phyloP scores from a whole-genome alignment of 2,113 vertebrate genomes.

The Lichenostomus cassidix region DNA sequence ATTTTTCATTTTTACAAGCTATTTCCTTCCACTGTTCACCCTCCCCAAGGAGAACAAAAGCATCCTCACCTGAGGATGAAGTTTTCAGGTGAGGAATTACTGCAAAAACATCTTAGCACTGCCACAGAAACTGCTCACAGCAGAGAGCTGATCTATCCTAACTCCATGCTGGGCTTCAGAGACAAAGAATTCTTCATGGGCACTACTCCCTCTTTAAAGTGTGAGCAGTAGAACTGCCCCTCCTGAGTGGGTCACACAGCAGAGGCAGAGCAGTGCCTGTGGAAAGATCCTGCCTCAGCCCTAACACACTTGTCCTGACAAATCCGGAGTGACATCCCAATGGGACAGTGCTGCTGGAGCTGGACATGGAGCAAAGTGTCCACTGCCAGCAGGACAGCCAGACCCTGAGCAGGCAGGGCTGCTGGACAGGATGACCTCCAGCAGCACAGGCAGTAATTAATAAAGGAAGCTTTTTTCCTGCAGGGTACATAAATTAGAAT shows the following conservation, averaged over 20 bases:
- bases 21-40: neutral
- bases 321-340: accelerated
- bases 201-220: neutral
- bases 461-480: neutral
- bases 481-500: neutral
- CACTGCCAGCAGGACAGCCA: neutral
- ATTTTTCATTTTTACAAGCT: neutral
- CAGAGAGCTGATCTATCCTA: neutral
- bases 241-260: neutral
- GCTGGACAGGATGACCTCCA: neutral
- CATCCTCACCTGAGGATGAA: neutral
- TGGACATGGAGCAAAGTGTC: neutral
- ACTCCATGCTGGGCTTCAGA: neutral
- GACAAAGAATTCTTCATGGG: neutral
- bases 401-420: neutral
- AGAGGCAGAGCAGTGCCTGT: neutral
- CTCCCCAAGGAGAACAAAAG: neutral
- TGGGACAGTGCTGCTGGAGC: neutral
- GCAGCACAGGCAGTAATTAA: neutral
- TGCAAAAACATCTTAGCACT: neutral
- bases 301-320: neutral
- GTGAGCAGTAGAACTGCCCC: neutral
- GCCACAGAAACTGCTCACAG: neutral
- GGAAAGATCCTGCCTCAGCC: neutral
- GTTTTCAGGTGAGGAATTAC: neutral